Evolutionary conservation across 2,113 vertebrate species (phyloP).

Genomic region (Hemiprocne comata): DNA sequence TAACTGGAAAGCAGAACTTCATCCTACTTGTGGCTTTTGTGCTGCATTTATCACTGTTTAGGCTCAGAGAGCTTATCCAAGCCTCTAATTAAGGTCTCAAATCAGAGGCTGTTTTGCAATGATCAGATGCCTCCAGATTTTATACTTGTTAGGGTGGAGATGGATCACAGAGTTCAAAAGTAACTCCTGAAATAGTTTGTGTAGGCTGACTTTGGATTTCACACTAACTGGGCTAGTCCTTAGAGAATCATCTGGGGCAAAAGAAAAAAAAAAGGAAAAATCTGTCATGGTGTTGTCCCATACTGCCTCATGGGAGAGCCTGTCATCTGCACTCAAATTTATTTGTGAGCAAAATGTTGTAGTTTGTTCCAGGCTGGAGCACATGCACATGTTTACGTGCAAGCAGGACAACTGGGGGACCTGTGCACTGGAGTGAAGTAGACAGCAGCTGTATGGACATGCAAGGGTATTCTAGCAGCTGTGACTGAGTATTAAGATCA

Average conservation of each 20-base stretch:
- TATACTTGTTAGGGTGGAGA: rapidly evolving
- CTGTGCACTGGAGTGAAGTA: not conserved
- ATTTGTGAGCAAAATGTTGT: not conserved
- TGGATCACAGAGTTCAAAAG: not conserved
- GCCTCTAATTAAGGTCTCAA: not conserved
- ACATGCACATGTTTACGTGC: not conserved
- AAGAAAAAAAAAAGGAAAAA: not conserved
- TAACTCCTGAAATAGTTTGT: rapidly evolving
- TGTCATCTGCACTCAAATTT: not conserved
- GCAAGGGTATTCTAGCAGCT: not conserved
- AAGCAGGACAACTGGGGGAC: not conserved
- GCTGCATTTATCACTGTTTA: not conserved
- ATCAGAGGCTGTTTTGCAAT: not conserved
- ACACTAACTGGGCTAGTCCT: not conserved
- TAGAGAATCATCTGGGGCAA: not conserved
- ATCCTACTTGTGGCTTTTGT: not conserved
- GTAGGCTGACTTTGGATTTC: not conserved
- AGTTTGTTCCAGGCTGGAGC: not conserved
- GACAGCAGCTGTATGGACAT: not conserved
- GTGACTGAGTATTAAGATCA: not conserved
- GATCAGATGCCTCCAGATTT: not conserved
- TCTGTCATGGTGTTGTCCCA: not conserved
- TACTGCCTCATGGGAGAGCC: not conserved
- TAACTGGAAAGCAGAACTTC: not conserved
- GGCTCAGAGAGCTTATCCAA: not conserved